phyloP scores from a whole-genome alignment of 1,140 invertebrate species.

The Druon quercuslanigerum region DNA sequence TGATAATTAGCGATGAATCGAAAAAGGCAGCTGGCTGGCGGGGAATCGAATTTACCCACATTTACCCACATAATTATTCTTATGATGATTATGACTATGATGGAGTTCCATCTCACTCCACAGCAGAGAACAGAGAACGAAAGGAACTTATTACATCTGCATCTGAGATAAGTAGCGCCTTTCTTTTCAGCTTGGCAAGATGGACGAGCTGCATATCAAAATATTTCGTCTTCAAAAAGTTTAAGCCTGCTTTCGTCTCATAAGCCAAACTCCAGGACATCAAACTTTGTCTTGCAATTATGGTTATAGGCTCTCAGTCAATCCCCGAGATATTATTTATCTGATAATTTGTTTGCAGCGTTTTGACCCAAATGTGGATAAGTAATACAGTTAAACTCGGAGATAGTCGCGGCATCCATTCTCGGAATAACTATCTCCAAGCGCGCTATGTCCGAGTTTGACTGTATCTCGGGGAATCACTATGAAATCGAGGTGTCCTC shows the following conservation, averaged over 20 bases:
- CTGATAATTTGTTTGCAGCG: not conserved
- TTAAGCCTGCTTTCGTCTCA: too few species aligned
- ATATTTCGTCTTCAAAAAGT: too few species aligned
- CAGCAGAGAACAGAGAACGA: conserved; percentile 42
- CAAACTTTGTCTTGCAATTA: too few species aligned
- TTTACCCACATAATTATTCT: conserved; percentile 74
- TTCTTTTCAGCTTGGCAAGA: conserved; percentile 47
- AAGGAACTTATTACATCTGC: conserved; percentile 52
- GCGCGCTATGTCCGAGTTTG: too few species aligned
- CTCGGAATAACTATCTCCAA: too few species aligned
- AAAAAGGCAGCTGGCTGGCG: conserved; percentile 71
- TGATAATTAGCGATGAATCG: conserved; percentile 71
- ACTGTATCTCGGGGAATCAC: too few species aligned
- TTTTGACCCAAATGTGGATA: too few species aligned
- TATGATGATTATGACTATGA: conserved; percentile 70
- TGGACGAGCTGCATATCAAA: conserved; percentile 37
- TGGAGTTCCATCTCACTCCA: conserved; percentile 53
- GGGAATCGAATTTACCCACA: conserved; percentile 58
- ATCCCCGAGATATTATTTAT: not conserved
- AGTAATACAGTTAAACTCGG: too few species aligned
- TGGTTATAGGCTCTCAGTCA: too few species aligned
- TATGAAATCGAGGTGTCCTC: too few species aligned
- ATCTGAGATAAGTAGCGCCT: conserved; percentile 49
- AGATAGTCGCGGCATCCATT: too few species aligned
- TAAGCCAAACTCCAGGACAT: too few species aligned